Conservation (phyloP, 2,888 invertebrate genomes). For the Trachelus iudaicus region DNA sequence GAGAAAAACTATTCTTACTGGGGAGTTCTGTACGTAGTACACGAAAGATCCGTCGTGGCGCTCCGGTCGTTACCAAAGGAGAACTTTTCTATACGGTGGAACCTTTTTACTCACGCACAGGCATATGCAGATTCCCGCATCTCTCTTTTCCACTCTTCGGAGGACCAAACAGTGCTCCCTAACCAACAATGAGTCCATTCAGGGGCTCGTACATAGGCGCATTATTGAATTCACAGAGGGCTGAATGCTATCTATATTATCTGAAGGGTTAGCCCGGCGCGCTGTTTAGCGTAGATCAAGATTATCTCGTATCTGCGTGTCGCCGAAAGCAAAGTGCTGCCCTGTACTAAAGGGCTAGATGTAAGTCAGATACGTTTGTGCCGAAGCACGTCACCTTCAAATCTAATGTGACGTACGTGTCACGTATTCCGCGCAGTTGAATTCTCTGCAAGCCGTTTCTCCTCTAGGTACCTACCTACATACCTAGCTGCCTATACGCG, state of each 20-base stretch:
- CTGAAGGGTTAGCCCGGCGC: slow-evolving; percentile 51
- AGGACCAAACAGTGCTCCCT: slow-evolving; percentile 24
- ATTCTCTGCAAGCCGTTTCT: not conserved
- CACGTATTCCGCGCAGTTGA: slow-evolving; percentile 43
- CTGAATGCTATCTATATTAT: slow-evolving; percentile 65
- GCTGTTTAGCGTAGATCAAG: slow-evolving; percentile 64
- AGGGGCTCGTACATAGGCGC: slow-evolving; percentile 46
- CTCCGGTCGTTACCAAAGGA: not conserved
- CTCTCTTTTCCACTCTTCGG: slow-evolving; percentile 16
- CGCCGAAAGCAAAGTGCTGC: slow-evolving; percentile 61
- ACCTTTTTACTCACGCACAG: not conserved
- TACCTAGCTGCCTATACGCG: not conserved
- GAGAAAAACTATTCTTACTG: not conserved
- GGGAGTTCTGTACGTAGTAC: not conserved
- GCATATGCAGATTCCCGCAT: slow-evolving; percentile 32
- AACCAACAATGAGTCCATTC: slow-evolving; percentile 55
- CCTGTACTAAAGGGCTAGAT: slow-evolving; percentile 43
- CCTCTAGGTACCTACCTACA: not conserved
- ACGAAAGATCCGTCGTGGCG: not conserved
- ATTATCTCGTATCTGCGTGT: slow-evolving; percentile 59
- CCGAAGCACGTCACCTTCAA: slow-evolving; percentile 51
- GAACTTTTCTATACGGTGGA: not conserved
- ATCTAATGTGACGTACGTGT: slow-evolving; percentile 65
- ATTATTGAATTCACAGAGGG: slow-evolving; percentile 57
- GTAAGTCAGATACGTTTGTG: slow-evolving; percentile 48